Conservation (phyloP, 2,797 vertebrate genomes). For the Uromys caudimaculatus region DNA sequence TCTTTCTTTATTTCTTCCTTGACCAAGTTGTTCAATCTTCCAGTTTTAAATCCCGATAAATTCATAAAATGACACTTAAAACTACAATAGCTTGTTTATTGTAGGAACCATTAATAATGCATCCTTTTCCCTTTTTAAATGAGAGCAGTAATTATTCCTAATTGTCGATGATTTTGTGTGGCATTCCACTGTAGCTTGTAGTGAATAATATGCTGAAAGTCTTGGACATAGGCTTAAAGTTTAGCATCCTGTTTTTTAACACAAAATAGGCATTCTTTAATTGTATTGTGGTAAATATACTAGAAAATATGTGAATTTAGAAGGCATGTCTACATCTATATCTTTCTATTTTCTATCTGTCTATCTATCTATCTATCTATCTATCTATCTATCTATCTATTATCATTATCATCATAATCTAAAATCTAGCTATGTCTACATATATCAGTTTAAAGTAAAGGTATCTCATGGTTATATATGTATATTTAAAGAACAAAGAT, state of each 20-base stretch:
- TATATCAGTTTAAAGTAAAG: neutral
- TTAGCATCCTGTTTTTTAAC: neutral
- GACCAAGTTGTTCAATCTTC: too few species aligned
- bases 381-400: neutral
- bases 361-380: neutral
- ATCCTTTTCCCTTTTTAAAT: conserved; percentile 39
- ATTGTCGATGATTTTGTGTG: conserved; percentile 15
- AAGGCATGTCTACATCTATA: neutral
- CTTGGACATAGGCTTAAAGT: conserved; percentile 11
- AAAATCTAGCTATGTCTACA: neutral
- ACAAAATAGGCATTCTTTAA: neutral
- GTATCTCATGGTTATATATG: neutral
- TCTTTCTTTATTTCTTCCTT: too few species aligned
- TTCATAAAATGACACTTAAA: conserved; percentile 40
- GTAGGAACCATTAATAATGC: neutral
- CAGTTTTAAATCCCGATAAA: neutral
- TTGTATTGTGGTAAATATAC: neutral
- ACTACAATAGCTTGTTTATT: conserved; percentile 38
- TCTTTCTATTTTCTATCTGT: neutral
- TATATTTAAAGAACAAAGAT: neutral
- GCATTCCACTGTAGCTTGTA: neutral
- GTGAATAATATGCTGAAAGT: neutral
- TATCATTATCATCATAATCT: neutral
- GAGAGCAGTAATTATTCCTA: neutral
- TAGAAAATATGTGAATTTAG: conserved; percentile 14